Conservation (phyloP, 2,797 vertebrate species). For the Phylloscopus collybita region DNA sequence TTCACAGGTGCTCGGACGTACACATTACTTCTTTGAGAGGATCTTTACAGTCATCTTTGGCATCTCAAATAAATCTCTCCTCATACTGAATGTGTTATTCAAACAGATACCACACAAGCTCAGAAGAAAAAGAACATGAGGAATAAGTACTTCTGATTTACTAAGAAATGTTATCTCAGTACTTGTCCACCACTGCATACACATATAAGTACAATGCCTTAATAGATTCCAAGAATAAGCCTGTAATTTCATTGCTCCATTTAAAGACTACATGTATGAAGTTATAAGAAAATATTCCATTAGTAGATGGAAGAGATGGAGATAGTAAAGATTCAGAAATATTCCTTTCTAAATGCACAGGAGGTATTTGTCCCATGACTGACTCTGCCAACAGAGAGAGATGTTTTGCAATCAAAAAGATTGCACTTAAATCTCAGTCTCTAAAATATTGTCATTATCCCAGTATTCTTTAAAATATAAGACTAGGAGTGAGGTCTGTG, state of each 20-base stretch:
- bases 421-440: neutral
- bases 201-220: neutral
- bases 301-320: neutral
- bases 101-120: neutral
- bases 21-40: neutral
- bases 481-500: neutral
- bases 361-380: neutral
- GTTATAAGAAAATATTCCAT: neutral
- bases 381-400: neutral
- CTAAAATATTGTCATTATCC: neutral
- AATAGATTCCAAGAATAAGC: neutral
- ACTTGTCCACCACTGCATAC: accelerated
- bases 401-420: neutral
- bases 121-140: neutral
- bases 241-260: neutral
- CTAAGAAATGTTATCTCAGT: neutral
- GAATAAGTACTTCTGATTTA: neutral
- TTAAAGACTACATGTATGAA: neutral
- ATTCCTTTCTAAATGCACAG: neutral
- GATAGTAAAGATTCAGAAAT: neutral
- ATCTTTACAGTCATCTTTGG: neutral
- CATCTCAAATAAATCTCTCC: neutral
- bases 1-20: neutral
- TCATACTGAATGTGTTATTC: neutral
- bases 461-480: neutral